phyloP scores from a whole-genome alignment of 2,888 invertebrate species.

The Clanis bilineata region DNA sequence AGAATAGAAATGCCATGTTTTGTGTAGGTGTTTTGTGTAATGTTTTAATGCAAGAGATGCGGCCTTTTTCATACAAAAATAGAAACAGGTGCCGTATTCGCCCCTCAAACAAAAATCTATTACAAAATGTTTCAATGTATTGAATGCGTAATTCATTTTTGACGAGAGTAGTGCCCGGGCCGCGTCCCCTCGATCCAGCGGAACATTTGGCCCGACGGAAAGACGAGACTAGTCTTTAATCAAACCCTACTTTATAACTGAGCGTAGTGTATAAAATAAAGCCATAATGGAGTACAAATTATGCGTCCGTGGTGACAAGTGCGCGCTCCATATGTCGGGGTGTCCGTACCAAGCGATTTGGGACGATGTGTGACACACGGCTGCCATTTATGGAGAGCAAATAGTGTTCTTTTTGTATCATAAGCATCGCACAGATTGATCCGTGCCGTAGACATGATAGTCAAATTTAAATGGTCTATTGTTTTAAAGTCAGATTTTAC shows the following conservation, averaged over 20 bases:
- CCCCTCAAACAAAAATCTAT: slow-evolving; percentile 62
- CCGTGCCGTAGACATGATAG: too few species aligned
- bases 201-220: slow-evolving; percentile 73
- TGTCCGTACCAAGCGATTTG: slow-evolving; percentile 65
- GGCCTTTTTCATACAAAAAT: slow-evolving; percentile 35
- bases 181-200: slow-evolving; percentile 45
- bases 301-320: slow-evolving; percentile 72
- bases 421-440: too few species aligned
- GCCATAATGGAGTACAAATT: slow-evolving; percentile 78
- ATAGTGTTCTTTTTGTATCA: neutral
- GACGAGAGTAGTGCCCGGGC: slow-evolving; percentile 34
- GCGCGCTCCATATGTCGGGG: slow-evolving; percentile 74
- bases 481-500: too few species aligned
- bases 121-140: slow-evolving; percentile 72
- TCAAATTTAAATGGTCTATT: too few species aligned
- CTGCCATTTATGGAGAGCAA: neutral
- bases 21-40: too few species aligned
- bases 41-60: too few species aligned
- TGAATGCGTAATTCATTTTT: slow-evolving; percentile 75
- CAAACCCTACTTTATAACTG: slow-evolving; percentile 70
- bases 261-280: slow-evolving; percentile 56
- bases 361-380: slow-evolving; percentile 41
- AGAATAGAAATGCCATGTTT: too few species aligned
- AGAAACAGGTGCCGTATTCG: slow-evolving; percentile 58
- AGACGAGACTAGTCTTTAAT: slow-evolving; percentile 75